Percentiles rank a stretch among this genome's conserved stretches.
Conservation (phyloP, 1,140 invertebrate species). For the Solen grandis region DNA sequence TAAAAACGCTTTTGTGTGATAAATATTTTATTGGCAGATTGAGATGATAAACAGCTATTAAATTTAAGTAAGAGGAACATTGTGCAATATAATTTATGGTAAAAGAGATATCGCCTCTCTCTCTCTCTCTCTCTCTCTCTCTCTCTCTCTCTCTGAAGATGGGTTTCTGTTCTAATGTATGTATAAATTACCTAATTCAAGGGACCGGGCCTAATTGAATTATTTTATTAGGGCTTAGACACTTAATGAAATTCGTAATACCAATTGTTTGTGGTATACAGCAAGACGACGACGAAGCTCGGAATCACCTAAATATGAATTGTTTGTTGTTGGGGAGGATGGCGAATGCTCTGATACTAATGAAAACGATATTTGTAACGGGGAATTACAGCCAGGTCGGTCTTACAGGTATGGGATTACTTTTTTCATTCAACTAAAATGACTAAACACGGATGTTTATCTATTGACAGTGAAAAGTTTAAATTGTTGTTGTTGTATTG, state of each 20-base stretch:
- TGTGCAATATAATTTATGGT: neutral
- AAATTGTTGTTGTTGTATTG: too few species aligned
- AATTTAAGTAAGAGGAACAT: neutral
- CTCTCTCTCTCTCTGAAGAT: neutral
- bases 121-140: too few species aligned
- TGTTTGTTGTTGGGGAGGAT: neutral
- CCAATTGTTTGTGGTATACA: neutral
- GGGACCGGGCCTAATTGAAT: neutral
- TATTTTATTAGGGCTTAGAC: neutral
- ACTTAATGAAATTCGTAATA: neutral
- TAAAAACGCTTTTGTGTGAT: neutral
- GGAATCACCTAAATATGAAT: neutral
- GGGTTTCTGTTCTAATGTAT: neutral
- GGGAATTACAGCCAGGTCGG: constrained; percentile 24
- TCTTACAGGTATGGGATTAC: constrained; percentile 6
- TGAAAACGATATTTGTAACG: constrained; percentile 22
- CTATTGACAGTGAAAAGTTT: too few species aligned
- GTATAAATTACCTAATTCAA: neutral
- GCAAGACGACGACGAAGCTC: neutral
- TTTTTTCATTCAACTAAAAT: too few species aligned
- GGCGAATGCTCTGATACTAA: neutral
- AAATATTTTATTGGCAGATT: neutral
- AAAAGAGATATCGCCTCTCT: too few species aligned
- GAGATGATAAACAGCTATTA: too few species aligned
- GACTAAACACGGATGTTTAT: too few species aligned